Evolutionary conservation across 1,140 invertebrate genomes (phyloP).

Genomic region (Bombus polaris): DNA sequence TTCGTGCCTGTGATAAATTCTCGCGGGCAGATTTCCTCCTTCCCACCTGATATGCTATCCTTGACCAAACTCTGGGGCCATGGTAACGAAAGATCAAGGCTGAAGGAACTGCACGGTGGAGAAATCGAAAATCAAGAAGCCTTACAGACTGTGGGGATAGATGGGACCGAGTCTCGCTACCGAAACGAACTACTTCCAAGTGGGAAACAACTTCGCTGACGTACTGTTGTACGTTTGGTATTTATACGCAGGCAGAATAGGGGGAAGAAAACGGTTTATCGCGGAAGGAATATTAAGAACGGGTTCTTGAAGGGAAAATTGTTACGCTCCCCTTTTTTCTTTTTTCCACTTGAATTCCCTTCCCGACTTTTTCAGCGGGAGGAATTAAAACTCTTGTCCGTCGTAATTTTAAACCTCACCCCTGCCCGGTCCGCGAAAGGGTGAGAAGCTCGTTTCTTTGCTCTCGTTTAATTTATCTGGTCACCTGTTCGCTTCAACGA

Average conservation of each 20-base stretch:
- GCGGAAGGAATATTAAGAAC: constrained; percentile 14
- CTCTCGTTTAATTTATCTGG: constrained; percentile 26
- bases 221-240: too few species aligned
- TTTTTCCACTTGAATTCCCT: not conserved
- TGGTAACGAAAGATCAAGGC: not conserved
- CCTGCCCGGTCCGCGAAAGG: not conserved
- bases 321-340: not conserved
- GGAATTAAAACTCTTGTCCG: constrained; percentile 71
- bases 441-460: constrained; percentile 17
- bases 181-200: not conserved
- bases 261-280: not conserved
- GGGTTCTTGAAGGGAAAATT: constrained; percentile 2
- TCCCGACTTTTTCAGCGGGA: constrained; percentile 59
- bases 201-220: not conserved
- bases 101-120: too few species aligned
- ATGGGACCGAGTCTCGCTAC: not conserved
- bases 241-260: not conserved
- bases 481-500: constrained; percentile 16
- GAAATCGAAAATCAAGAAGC: not conserved
- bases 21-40: constrained; percentile 56
- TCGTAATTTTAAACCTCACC: constrained; percentile 36
- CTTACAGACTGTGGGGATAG: not conserved
- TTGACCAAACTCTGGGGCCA: constrained; percentile 19
- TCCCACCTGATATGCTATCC: not conserved
- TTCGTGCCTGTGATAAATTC: constrained; percentile 74